A percentile compares a stretch with the other conserved stretches of the same genome.
Evolutionary conservation across 2,113 vertebrate species (phyloP).

Genomic region (Tetrax tetrax): DNA sequence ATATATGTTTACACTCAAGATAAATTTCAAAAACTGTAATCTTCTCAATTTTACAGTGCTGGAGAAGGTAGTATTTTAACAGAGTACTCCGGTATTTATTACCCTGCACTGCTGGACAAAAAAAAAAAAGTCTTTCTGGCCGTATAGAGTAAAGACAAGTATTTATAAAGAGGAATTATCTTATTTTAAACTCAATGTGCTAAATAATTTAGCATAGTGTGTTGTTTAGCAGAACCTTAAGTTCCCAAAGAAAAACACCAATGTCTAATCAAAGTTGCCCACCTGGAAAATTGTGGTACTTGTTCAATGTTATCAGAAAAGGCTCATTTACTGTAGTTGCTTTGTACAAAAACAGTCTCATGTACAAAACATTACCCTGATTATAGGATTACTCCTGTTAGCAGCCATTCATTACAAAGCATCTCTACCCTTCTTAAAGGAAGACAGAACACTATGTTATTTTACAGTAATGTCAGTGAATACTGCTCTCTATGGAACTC

Average conservation of each 20-base stretch:
- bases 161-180: slow-evolving; percentile 24
- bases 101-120: neutral
- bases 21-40: neutral
- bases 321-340: slow-evolving; percentile 15
- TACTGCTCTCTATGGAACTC: neutral
- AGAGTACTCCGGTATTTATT: neutral
- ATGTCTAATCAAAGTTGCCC: slow-evolving; percentile 51
- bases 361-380: slow-evolving; percentile 29
- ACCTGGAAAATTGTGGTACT: slow-evolving; percentile 58
- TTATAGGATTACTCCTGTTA: slow-evolving; percentile 5
- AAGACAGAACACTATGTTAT: neutral
- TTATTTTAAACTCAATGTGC: slow-evolving; percentile 27
- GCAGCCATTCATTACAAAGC: slow-evolving; percentile 3
- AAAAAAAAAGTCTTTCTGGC: neutral
- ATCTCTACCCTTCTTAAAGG: neutral
- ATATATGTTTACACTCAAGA: neutral
- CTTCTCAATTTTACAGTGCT: neutral
- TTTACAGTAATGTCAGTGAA: neutral
- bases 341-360: neutral
- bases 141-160: neutral
- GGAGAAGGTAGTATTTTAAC: neutral
- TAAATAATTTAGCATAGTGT: slow-evolving; percentile 19
- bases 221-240: neutral
- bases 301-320: slow-evolving; percentile 45
- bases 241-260: neutral